phyloP scores from a whole-genome alignment of 2,888 invertebrate species.

The Leptopilina drosophilae region DNA sequence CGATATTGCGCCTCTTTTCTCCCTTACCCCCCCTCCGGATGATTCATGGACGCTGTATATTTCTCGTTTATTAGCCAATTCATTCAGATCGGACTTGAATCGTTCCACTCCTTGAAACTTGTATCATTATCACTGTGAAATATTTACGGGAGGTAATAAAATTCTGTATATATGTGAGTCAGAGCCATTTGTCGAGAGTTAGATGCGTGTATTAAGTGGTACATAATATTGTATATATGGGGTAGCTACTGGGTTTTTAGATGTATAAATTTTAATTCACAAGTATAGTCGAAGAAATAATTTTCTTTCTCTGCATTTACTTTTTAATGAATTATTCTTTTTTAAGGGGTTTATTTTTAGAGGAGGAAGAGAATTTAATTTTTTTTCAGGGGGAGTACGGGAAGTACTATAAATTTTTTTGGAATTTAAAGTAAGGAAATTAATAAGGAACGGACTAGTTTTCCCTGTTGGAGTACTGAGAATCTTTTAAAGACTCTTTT shows the following conservation, averaged over 20 bases:
- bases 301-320: no score
- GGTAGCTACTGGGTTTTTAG: not conserved
- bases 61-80: constrained; percentile 53
- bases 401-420: no score
- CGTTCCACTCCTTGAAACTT: constrained; percentile 22
- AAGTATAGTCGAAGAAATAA: no score
- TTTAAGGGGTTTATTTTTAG: no score
- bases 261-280: not conserved
- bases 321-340: no score
- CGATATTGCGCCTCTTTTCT: constrained; percentile 7
- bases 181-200: constrained; percentile 51
- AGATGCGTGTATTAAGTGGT: constrained; percentile 42
- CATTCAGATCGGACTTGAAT: constrained; percentile 23
- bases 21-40: not conserved
- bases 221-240: constrained; percentile 8
- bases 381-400: no score
- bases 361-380: no score
- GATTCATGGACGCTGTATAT: constrained; percentile 53
- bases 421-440: no score
- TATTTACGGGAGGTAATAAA: constrained; percentile 47
- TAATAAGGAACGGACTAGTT: no score
- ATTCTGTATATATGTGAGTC: constrained; percentile 38
- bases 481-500: no score
- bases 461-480: no score
- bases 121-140: constrained; percentile 34